Conservation (phyloP, 2,797 vertebrate genomes). For the Hyperoplus lanceolatus region DNA sequence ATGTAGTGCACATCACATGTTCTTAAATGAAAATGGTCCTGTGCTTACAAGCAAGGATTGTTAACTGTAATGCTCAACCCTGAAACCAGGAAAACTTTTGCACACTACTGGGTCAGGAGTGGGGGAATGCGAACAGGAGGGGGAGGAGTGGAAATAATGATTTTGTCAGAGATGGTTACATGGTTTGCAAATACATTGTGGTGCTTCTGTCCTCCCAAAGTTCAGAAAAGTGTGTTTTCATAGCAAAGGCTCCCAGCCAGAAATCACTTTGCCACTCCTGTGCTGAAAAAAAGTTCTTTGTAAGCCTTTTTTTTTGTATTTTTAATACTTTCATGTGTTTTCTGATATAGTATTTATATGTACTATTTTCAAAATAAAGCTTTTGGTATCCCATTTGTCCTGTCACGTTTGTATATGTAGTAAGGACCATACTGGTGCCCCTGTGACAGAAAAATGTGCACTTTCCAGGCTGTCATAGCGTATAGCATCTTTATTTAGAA, state of each 20-base stretch:
- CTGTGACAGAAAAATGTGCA: slow-evolving; percentile 50
- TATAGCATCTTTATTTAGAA: slow-evolving; percentile 89
- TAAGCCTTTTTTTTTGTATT: slow-evolving; percentile 80
- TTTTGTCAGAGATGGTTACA: slow-evolving; percentile 25
- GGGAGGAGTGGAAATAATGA: slow-evolving; percentile 14
- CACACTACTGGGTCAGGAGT: slow-evolving; percentile 42
- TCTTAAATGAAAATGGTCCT: slow-evolving; percentile 24
- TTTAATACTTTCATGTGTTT: slow-evolving; percentile 79
- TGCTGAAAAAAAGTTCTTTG: slow-evolving; percentile 67
- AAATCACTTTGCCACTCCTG: slow-evolving; percentile 62
- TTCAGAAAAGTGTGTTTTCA: slow-evolving; percentile 29
- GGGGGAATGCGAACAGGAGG: not conserved
- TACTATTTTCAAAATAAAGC: slow-evolving; percentile 84
- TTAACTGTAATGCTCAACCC: slow-evolving; percentile 30
- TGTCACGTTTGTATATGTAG: not conserved
- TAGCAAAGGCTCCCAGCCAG: slow-evolving; percentile 31
- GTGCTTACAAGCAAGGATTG: slow-evolving; percentile 24
- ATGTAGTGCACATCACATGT: slow-evolving; percentile 13
- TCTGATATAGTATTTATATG: slow-evolving; percentile 83
- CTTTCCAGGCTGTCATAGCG: slow-evolving; percentile 62
- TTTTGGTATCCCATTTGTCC: slow-evolving; percentile 72
- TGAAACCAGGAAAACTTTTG: slow-evolving; percentile 57
- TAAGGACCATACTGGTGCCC: not conserved
- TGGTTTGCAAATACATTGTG: slow-evolving; percentile 23
- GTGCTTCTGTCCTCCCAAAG: slow-evolving; percentile 21